Evolutionary conservation across 2,113 vertebrate species (phyloP).

Genomic region (Brachyhypopomus gauderio): DNA sequence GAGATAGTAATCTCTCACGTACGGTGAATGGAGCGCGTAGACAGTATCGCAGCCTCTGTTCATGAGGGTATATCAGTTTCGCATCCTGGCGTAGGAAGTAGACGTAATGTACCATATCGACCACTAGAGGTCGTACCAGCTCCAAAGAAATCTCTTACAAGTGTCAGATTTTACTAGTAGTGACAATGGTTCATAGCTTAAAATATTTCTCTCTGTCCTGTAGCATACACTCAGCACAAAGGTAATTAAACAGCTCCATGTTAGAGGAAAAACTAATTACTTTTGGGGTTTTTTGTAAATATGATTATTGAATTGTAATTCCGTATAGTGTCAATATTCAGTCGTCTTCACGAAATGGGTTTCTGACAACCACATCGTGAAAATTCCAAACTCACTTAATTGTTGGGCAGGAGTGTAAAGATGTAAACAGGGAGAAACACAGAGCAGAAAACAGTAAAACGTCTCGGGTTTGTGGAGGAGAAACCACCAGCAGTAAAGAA

Average conservation of each 20-base stretch:
- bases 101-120: not conserved
- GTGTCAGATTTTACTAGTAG: not conserved
- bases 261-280: not conserved
- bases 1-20: not conserved
- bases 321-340: not conserved
- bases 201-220: conserved; percentile 6
- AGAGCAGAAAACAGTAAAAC: conserved; percentile 39
- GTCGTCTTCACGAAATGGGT: not conserved
- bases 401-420: conserved; percentile 17
- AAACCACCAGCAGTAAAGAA: conserved; percentile 47
- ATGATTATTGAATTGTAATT: not conserved
- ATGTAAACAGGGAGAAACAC: conserved; percentile 12
- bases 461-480: conserved; percentile 42
- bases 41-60: not conserved
- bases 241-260: not conserved
- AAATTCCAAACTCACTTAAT: conserved; percentile 40
- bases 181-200: not conserved
- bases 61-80: not conserved
- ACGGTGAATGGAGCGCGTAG: not conserved
- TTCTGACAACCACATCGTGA: conserved; percentile 19
- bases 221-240: not conserved
- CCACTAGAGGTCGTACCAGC: conserved; percentile 46
- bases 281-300: too few species aligned
- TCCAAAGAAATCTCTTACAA: not conserved
- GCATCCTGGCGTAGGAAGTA: conserved; percentile 20